Conservation (phyloP, 1,140 invertebrate species). For the Metaphire vulgaris region DNA sequence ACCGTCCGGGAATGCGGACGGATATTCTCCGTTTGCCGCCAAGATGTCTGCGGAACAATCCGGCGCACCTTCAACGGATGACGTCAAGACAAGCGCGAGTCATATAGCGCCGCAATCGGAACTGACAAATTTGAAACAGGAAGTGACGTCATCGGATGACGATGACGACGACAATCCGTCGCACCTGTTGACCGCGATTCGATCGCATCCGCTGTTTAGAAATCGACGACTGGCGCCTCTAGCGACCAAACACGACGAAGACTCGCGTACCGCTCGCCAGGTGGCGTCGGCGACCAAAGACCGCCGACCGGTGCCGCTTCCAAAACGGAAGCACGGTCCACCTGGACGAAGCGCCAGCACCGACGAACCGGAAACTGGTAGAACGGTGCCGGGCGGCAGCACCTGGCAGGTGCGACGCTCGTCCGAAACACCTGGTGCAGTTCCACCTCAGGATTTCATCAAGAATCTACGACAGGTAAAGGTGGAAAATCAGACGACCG, state of each 20-base stretch:
- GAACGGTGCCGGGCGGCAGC: background rate
- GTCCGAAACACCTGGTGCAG: background rate
- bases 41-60: background rate
- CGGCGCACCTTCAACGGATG: too few species aligned
- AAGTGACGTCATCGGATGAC: background rate
- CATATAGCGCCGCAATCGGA: background rate
- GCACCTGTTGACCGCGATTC: background rate
- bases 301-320: background rate
- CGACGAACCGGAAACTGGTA: background rate
- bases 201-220: background rate
- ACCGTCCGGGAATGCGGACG: background rate
- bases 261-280: too few species aligned
- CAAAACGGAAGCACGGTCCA: too few species aligned
- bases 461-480: background rate
- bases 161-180: too few species aligned
- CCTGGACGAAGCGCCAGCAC: background rate
- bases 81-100: background rate
- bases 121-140: background rate
- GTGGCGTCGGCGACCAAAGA: background rate
- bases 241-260: background rate
- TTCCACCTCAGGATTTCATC: background rate
- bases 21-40: background rate
- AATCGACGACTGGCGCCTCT: too few species aligned
- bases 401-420: background rate
- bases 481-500: background rate